Evolutionary conservation across 2,113 vertebrate species (phyloP).

Genomic region (Clarias gariepinus): DNA sequence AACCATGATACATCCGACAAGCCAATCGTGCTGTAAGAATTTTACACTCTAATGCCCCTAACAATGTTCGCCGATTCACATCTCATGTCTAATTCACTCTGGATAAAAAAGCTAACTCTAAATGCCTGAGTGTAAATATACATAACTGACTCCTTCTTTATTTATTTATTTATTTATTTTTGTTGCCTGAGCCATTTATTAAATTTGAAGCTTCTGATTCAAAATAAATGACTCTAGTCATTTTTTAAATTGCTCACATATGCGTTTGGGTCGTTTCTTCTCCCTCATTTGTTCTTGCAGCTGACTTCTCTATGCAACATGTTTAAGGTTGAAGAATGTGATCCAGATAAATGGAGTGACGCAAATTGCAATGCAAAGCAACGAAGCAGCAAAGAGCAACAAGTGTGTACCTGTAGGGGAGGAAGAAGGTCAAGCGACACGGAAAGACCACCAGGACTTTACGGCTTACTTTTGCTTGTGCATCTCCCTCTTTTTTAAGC

Average conservation of each 20-base stretch:
- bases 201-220: background rate
- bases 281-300: background rate
- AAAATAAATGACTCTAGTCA: background rate
- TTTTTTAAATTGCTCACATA: background rate
- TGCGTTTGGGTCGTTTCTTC: background rate
- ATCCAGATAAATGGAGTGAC: conserved; percentile 8
- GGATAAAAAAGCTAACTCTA: background rate
- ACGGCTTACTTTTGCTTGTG: conserved; percentile 41
- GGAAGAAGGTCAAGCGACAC: conserved; percentile 20
- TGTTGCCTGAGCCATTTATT: background rate
- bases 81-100: background rate
- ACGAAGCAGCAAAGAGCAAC: conserved; percentile 16
- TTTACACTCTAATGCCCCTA: background rate
- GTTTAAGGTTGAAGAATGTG: conserved; percentile 35
- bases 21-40: background rate
- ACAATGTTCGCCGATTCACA: background rate
- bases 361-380: background rate
- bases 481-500: conserved; percentile 32
- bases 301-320: background rate
- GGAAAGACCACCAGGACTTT: conserved; percentile 49
- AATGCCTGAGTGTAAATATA: background rate
- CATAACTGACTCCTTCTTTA: background rate
- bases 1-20: background rate
- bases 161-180: background rate
- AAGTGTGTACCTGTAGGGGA: conserved; percentile 25